phyloP scores from a whole-genome alignment of 1,140 invertebrate genomes.

The Danaus melanippus region DNA sequence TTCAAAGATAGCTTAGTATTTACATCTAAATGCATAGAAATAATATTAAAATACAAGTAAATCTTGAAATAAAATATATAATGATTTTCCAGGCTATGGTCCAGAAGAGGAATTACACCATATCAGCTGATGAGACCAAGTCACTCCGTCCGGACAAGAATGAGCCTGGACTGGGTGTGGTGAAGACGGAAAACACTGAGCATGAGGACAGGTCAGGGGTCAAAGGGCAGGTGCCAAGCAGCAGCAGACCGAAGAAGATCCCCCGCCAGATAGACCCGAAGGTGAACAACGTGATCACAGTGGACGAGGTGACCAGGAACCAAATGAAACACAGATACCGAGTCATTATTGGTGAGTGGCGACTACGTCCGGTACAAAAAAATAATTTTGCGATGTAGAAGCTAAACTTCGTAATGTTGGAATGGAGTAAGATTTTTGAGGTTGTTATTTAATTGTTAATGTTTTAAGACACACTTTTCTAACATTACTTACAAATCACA shows the following conservation, averaged over 20 bases:
- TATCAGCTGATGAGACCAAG: slow-evolving; percentile 50
- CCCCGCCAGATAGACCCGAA: slow-evolving; percentile 52
- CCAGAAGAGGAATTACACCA: slow-evolving; percentile 50
- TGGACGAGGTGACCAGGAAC: slow-evolving; percentile 55
- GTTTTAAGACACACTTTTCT: too few relatives aligned
- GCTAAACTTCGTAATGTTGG: too few relatives aligned
- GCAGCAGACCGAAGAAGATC: slow-evolving; percentile 39
- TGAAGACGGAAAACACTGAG: slow-evolving; percentile 15
- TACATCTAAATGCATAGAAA: too few relatives aligned
- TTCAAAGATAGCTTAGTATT: too few relatives aligned
- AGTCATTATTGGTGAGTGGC: slow-evolving; percentile 60
- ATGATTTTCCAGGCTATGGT: slow-evolving; percentile 41
- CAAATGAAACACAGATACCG: slow-evolving; percentile 62
- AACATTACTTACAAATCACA: too few relatives aligned
- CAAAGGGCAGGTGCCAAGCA: slow-evolving; percentile 3
- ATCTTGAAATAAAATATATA: background rate
- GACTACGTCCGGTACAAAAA: too few relatives aligned
- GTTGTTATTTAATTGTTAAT: too few relatives aligned
- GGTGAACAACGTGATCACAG: slow-evolving; percentile 45
- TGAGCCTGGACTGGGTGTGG: slow-evolving; percentile 21
- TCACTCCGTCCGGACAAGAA: slow-evolving; percentile 31
- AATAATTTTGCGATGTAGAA: too few relatives aligned
- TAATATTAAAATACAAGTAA: too few relatives aligned
- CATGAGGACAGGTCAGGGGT: slow-evolving; percentile 17
- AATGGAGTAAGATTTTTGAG: too few relatives aligned